Evolutionary conservation across 2,888 invertebrate genomes (phyloP), one percentile per base, ranked within the genome.

Genomic region (Pseudococcus longispinus): DNA sequence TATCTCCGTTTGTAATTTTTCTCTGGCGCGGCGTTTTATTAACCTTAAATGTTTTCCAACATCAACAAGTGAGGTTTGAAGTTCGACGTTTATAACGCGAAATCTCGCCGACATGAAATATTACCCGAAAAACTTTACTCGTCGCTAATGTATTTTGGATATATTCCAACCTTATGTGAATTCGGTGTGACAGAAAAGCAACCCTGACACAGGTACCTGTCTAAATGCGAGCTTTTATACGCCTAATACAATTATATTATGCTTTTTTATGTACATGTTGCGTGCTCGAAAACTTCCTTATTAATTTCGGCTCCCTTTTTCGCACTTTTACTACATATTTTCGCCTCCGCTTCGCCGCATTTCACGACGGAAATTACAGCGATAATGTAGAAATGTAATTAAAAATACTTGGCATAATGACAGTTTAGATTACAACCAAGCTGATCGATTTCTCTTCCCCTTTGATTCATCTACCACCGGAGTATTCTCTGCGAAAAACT

Each of bases 201-300:
- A 60, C 60, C 60, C 60, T 60, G 23, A 60, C 60, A 60, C 5
- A 60, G 29, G 70, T 29, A 70, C 29, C 29, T 29, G 70, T 29
- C 29, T 70, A 70, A 70, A 70, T 70, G 70, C 18, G 18, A 70
- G 29, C 29, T 29, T 70, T 70, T 70, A 70, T 29, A 60, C 20
- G 60, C 60, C 23, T 60, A 18, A 70, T 70, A 70, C 70, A 70
- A 70, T 70, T 70, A 70, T 70, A 70, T 60, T 60, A 60, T 60
- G 6, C 29, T 29, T 70, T 70, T 70, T 70, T 70, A 70, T 70
- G 70, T 29, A 70, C 70, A 29, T 26, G 70, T 70, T 70, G 70
- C 70, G 70, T 70, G 70, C 18, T 70, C 8, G 13, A 70, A 70
- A 70, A 18, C 29, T 29, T 70, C 70, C 70, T 70, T 29, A 70